phyloP scores from a whole-genome alignment of 2,113 vertebrate species.

The Percopsis transmontana region DNA sequence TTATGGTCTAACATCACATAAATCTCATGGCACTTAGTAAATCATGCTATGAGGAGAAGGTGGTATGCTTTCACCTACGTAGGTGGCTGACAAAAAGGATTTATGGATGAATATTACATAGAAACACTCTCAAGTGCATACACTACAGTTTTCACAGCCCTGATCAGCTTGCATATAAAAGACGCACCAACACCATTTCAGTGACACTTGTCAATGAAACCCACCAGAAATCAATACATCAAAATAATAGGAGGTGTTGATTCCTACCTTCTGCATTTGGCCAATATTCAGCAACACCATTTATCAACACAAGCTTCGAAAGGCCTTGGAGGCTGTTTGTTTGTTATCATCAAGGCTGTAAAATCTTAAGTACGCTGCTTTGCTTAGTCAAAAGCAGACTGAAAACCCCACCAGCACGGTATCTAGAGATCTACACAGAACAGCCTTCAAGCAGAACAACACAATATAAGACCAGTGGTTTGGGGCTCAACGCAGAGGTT shows the following conservation, averaged over 20 bases:
- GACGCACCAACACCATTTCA: conserved; percentile 27
- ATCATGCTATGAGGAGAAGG: conserved; percentile 9
- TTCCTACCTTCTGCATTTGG: conserved; percentile 32
- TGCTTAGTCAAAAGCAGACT: conserved; percentile 58
- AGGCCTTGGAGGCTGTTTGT: conserved; percentile 52
- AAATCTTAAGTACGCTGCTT: conserved; percentile 70
- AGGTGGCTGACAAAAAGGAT: neutral
- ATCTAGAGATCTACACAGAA: conserved; percentile 35
- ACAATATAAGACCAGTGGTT: conserved; percentile 46
- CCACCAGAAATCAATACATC: conserved; percentile 26
- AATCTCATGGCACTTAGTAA: conserved; percentile 7
- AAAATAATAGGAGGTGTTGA: conserved; percentile 31
- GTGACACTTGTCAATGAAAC: neutral
- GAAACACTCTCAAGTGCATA: neutral
- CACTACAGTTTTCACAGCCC: conserved; percentile 4
- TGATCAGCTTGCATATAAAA: conserved; percentile 41
- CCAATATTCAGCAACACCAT: conserved; percentile 54
- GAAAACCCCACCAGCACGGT: conserved; percentile 44
- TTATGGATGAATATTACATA: neutral
- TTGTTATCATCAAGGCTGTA: conserved; percentile 61
- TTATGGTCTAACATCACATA: neutral
- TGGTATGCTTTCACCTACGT: conserved; percentile 13
- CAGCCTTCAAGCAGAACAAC: conserved; percentile 58
- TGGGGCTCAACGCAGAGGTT: conserved; percentile 39
- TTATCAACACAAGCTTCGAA: conserved; percentile 60